Evolutionary conservation across 2,797 vertebrate species (phyloP), one percentile per base, ranked within the genome.

Genomic region (Orestias chungarensis): DNA sequence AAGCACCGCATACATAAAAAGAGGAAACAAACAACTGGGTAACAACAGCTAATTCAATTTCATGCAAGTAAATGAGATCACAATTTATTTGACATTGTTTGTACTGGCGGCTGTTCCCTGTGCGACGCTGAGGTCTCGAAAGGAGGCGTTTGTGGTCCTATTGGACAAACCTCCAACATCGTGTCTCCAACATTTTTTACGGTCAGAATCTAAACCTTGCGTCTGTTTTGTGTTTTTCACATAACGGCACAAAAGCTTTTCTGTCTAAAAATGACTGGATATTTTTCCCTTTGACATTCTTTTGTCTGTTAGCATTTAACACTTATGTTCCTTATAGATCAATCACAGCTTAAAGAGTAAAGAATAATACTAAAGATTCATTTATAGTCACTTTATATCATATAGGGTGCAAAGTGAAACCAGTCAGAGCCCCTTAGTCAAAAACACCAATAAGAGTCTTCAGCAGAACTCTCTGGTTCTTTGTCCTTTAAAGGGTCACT

Each of bases 41-140:
- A 14, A 10, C 8, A 46, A 74, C 65, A 42, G 57, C 35, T 80
- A 83, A 72, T 72, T 66, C 74, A 68, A 29, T 33, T 78, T 64
- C 88, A 88, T 78, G 86, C 83, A 80, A 76, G 61, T 75, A 71
- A 64, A 17, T 57, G 18, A 78, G 74, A 46, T 74, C 73, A 50
- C 49, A 49, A 66, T 20, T 29, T 44, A 4, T 38, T 69, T 92
- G 92, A 92, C 91, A 92, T 93, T 71, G 92, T 90, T 80, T 88
- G 92, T 93, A 92, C 86, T 85, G 82, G 46, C 66, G 87, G 90
- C 92, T 89, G 85, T 74, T 1, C 50, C 54, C 71, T 72, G 35
- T 46, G 29, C 70, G 64, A 78, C 46, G 75, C 73, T 71, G 82
- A 86, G 72, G 31, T 76, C 78, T 33, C 4, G 11, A 23, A 72